Conservation (phyloP, 2,113 vertebrate genomes). For the Pimephales promelas region DNA sequence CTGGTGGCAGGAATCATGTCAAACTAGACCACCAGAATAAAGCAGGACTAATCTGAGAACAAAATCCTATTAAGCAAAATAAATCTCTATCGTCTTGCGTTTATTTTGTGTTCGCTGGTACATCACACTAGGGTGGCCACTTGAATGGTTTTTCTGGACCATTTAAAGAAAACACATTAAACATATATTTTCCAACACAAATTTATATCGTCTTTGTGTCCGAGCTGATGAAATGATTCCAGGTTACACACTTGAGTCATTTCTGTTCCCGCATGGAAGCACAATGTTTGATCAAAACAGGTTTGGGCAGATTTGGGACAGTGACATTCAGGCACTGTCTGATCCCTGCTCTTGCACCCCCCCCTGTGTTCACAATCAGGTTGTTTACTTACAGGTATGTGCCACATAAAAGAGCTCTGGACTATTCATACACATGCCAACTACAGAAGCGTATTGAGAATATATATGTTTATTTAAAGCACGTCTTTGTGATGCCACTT, state of each 20-base stretch:
- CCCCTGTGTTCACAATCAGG: neutral
- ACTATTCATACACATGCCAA: constrained; percentile 1
- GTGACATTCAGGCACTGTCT: constrained; percentile 15
- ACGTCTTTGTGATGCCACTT: constrained; percentile 9
- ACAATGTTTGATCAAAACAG: constrained; percentile 49
- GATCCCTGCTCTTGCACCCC: neutral
- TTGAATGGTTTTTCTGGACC: neutral
- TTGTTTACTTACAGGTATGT: constrained; percentile 28
- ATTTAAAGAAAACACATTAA: neutral
- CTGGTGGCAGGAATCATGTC: neutral
- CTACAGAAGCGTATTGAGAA: constrained; percentile 9
- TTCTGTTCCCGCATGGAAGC: neutral
- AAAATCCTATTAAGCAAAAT: neutral
- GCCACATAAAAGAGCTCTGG: neutral
- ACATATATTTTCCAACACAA: neutral
- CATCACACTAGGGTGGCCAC: neutral
- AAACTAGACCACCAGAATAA: neutral
- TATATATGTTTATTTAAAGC: neutral
- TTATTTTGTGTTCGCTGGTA: neutral
- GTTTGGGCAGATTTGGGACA: constrained; percentile 44
- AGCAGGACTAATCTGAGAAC: neutral
- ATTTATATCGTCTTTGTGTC: neutral
- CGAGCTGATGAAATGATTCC: neutral
- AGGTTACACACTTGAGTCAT: constrained; percentile 17
- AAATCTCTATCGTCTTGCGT: neutral